phyloP scores from a whole-genome alignment of 2,888 invertebrate species.

The Amphimallon solstitiale region DNA sequence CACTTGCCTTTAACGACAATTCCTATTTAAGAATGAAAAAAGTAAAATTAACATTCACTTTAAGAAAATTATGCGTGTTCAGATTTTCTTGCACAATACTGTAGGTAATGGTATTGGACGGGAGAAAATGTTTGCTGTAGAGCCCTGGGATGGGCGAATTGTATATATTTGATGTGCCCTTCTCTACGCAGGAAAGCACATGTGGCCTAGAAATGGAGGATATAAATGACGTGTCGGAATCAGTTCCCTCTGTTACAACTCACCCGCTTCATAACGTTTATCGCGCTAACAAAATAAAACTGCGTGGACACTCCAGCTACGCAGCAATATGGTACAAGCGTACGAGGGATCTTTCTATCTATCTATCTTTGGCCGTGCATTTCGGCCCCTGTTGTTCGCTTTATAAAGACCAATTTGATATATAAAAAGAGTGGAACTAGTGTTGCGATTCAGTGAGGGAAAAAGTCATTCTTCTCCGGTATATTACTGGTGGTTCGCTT shows the following conservation, averaged over 20 bases:
- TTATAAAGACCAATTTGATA: conserved; percentile 31
- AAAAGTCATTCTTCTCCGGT: conserved; percentile 28
- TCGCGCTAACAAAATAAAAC: conserved; percentile 27
- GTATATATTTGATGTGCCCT: conserved; percentile 6
- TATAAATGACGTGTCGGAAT: conserved; percentile 38
- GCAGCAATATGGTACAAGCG: conserved; percentile 18
- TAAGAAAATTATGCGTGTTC: too few species aligned
- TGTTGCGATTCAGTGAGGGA: conserved; percentile 18
- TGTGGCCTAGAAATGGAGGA: conserved; percentile 25
- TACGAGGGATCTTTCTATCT: conserved; percentile 2
- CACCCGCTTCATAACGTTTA: conserved; percentile 32
- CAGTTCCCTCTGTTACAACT: conserved; percentile 21
- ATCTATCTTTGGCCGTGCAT: neutral
- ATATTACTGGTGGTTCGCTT: conserved; percentile 26
- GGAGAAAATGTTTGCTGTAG: too few species aligned
- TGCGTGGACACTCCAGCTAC: conserved; percentile 2
- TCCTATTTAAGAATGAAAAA: too few species aligned
- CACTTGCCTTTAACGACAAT: too few species aligned
- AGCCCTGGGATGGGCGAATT: too few species aligned
- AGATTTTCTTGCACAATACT: too few species aligned
- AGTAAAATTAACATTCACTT: too few species aligned
- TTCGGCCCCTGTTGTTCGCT: neutral
- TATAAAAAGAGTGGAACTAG: conserved; percentile 24
- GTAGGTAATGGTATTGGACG: too few species aligned
- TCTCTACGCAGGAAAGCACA: conserved; percentile 17